Percentiles rank a stretch among this genome's conserved stretches.
These are phyloP conservation scores for Portunus trituberculatus DNA, from an alignment of 1,140 invertebrate genomes.

Conservation along the genomic window DNA sequence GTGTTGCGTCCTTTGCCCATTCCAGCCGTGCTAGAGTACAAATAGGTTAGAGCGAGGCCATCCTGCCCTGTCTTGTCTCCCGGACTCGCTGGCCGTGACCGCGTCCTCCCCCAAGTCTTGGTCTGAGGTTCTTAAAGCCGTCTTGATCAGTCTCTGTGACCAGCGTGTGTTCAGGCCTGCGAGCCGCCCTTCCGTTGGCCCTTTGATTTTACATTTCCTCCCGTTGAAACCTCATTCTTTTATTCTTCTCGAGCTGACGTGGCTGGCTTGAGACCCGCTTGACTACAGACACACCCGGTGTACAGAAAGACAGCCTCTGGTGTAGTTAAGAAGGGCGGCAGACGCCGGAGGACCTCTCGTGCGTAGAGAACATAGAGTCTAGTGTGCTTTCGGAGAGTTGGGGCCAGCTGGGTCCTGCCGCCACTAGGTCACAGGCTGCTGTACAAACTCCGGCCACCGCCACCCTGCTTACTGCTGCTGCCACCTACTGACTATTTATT, in stretches of 20 bases:
- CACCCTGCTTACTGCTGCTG: slow-evolving; percentile 71
- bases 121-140: slow-evolving; percentile 56
- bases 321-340: slow-evolving; percentile 67
- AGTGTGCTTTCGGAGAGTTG: slow-evolving; percentile 65
- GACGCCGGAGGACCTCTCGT: slow-evolving; percentile 72
- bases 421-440: slow-evolving; percentile 59
- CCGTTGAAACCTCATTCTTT: background rate
- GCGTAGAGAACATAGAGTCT: slow-evolving; percentile 73
- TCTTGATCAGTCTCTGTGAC: slow-evolving; percentile 53
- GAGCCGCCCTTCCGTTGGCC: slow-evolving; percentile 44
- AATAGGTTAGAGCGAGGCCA: slow-evolving; percentile 76
- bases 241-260: slow-evolving; percentile 35
- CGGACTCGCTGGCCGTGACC: slow-evolving; percentile 70
- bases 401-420: slow-evolving; percentile 34
- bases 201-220: slow-evolving; percentile 44
- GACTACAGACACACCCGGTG: slow-evolving; percentile 61
- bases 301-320: slow-evolving; percentile 74
- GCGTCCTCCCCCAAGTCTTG: slow-evolving; percentile 61
- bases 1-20: slow-evolving; percentile 75
- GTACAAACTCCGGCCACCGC: slow-evolving; percentile 66
- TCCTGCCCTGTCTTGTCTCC: slow-evolving; percentile 75
- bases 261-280: slow-evolving; percentile 58
- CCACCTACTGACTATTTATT: slow-evolving; percentile 70
- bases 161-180: slow-evolving; percentile 57
- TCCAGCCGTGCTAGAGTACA: slow-evolving; percentile 77